Evolutionary conservation across 2,888 invertebrate genomes (phyloP).

Genomic region (Achlya flavicornis): DNA sequence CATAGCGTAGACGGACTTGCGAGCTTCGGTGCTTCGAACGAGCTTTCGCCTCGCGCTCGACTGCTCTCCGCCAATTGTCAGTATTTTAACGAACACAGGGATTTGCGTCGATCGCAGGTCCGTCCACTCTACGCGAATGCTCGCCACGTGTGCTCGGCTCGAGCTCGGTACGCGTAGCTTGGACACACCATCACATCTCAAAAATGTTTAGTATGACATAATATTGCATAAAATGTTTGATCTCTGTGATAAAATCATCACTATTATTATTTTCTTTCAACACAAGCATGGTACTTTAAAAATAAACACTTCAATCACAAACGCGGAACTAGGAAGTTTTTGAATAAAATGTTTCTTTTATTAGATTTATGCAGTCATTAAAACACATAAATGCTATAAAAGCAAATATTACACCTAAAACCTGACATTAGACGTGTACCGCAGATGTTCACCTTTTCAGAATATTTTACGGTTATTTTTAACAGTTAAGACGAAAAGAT

Average conservation of each 20-base stretch:
- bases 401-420: not conserved
- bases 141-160: too few species aligned
- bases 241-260: not conserved
- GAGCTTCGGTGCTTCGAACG: too few species aligned
- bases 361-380: not conserved
- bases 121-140: too few species aligned
- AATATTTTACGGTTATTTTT: constrained; percentile 2
- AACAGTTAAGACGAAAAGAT: not conserved
- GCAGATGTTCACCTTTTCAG: not conserved
- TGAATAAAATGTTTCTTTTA: not conserved
- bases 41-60: too few species aligned
- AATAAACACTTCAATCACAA: constrained; percentile 1
- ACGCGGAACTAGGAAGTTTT: constrained; percentile 2
- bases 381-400: not conserved
- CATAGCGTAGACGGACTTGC: too few species aligned
- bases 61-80: too few species aligned
- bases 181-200: not conserved
- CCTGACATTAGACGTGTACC: not conserved
- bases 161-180: too few species aligned
- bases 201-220: not conserved
- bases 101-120: too few species aligned
- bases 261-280: not conserved
- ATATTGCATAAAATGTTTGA: not conserved
- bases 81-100: too few species aligned
- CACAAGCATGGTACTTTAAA: not conserved